Evolutionary conservation across 2,797 vertebrate species (phyloP).

Genomic region (Hirundo rustica): DNA sequence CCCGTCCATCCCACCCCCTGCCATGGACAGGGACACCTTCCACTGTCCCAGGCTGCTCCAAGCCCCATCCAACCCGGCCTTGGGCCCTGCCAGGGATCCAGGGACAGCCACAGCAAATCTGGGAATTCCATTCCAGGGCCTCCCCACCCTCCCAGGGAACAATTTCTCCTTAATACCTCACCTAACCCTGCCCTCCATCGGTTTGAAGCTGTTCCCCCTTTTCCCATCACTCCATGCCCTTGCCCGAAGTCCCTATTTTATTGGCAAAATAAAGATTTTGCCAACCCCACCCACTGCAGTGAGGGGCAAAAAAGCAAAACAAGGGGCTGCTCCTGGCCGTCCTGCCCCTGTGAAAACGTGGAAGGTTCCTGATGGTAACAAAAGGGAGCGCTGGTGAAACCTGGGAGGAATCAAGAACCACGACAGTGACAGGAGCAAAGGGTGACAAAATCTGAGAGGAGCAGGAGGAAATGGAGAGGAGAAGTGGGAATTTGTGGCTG

Average conservation of each 20-base stretch:
- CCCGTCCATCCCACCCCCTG: no score
- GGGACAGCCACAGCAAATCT: not conserved
- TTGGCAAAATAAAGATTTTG: not conserved
- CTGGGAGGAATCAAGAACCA: not conserved
- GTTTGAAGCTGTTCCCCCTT: fast-evolving
- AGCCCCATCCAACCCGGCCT: not conserved
- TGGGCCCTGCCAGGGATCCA: not conserved
- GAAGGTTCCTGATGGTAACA: not conserved
- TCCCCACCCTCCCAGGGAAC: fast-evolving
- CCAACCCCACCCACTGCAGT: fast-evolving
- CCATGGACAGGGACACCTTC: not conserved
- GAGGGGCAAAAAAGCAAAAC: not conserved
- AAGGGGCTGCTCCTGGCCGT: not conserved
- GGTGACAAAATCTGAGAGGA: not conserved
- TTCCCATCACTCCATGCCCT: not conserved
- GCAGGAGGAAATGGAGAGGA: not conserved
- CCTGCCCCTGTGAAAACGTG: fast-evolving
- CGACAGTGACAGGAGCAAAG: not conserved
- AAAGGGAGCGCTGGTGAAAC: not conserved
- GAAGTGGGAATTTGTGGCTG: not conserved
- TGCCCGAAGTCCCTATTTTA: no score
- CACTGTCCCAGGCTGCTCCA: not conserved
- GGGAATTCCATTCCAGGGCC: not conserved
- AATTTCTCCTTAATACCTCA: fast-evolving
- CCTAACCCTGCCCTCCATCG: not conserved